Evolutionary conservation across 2,797 vertebrate genomes (phyloP).

Genomic region (Telmatherina bonti): DNA sequence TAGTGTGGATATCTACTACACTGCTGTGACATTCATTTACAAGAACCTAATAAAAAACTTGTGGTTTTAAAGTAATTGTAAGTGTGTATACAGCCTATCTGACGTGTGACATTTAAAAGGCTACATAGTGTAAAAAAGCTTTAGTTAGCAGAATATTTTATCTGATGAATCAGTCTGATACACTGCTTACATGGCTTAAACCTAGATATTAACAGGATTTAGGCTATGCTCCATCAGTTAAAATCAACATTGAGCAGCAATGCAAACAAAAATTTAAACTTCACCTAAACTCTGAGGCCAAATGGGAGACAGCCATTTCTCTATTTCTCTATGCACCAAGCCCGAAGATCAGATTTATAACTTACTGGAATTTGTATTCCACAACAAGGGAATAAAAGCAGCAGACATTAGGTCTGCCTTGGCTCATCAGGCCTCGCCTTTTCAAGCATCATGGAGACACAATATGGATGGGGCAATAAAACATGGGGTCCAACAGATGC

Average conservation of each 20-base stretch:
- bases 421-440: slow-evolving; percentile 37
- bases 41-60: not conserved
- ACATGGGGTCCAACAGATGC: slow-evolving; percentile 74
- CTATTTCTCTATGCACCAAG: not conserved
- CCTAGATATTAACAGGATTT: not conserved
- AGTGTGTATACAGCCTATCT: not conserved
- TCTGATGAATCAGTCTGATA: not conserved
- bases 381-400: slow-evolving; percentile 35
- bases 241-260: not conserved
- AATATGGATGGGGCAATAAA: slow-evolving; percentile 72
- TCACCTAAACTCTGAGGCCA: slow-evolving; percentile 1
- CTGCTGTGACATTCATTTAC: not conserved
- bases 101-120: not conserved
- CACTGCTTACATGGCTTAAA: not conserved
- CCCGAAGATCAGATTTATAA: slow-evolving; percentile 29
- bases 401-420: slow-evolving; percentile 44
- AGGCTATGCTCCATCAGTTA: not conserved
- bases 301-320: too few species aligned
- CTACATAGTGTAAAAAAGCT: not conserved
- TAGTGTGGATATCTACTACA: not conserved
- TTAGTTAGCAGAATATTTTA: too few species aligned
- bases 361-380: slow-evolving; percentile 37
- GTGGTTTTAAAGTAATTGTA: not conserved
- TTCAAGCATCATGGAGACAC: slow-evolving; percentile 57
- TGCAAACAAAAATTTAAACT: not conserved